phyloP scores from a whole-genome alignment of 1,140 invertebrate genomes.

The Halictus rubicundus region DNA sequence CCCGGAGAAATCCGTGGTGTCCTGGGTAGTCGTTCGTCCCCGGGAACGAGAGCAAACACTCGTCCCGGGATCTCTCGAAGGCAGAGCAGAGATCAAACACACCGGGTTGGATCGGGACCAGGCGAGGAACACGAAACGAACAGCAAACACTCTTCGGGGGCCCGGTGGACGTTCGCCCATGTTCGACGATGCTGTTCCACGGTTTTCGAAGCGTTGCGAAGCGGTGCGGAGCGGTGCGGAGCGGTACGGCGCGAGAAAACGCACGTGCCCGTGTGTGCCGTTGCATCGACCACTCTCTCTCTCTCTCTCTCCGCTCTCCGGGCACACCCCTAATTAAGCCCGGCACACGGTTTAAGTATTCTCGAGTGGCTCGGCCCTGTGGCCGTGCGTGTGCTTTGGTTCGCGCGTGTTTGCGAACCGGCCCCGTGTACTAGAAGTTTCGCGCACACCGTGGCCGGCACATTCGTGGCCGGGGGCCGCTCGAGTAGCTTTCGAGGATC shows the following conservation, averaged over 20 bases:
- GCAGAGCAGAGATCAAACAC: constrained; percentile 15
- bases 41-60: constrained; percentile 62
- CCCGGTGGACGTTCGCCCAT: not conserved
- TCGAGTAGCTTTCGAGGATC: constrained; percentile 59
- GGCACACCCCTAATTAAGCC: constrained; percentile 63
- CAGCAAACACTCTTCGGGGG: constrained; percentile 24
- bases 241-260: constrained; percentile 38
- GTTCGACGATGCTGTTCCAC: constrained; percentile 1
- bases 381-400: constrained; percentile 26
- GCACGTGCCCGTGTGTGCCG: constrained; percentile 54
- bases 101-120: not conserved
- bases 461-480: constrained; percentile 52
- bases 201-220: not conserved
- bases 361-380: constrained; percentile 31
- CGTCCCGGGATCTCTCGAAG: constrained; percentile 3
- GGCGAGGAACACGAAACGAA: constrained; percentile 37
- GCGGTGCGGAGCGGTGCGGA: too few species aligned
- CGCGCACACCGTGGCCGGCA: constrained; percentile 47
- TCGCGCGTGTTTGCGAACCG: constrained; percentile 22
- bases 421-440: constrained; percentile 39
- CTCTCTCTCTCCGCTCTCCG: not conserved
- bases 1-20: too few species aligned
- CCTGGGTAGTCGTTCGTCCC: not conserved
- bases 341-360: constrained; percentile 56
- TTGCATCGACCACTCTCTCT: constrained; percentile 43